These are phyloP conservation scores for Anolis sagrei DNA, from an alignment of 2,113 vertebrate species.

Conservation along the genomic window DNA sequence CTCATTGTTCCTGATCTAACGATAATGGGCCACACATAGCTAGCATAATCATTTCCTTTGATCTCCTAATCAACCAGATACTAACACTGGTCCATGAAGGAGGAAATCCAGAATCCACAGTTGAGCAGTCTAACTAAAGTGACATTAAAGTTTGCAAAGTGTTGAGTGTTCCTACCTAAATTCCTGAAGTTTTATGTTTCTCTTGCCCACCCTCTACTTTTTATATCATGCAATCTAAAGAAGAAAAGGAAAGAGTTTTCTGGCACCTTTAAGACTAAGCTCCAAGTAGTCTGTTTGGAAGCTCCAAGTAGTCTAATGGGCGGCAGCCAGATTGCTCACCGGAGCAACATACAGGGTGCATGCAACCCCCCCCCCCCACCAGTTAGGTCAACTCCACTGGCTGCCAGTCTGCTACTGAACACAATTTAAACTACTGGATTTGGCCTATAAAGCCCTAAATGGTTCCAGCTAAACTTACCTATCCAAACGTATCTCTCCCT, in stretches of 20 bases:
- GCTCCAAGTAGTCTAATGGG: too few species aligned
- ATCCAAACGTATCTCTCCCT: too few species aligned
- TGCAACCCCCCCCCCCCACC: too few species aligned
- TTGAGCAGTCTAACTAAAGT: background rate
- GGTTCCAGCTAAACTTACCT: too few species aligned
- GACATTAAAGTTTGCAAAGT: background rate
- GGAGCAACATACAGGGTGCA: too few species aligned
- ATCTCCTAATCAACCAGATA: background rate
- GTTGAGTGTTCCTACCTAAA: background rate
- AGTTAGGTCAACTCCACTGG: too few species aligned
- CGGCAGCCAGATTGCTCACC: too few species aligned
- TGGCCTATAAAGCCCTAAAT: too few species aligned
- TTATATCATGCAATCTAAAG: background rate
- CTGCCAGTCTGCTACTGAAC: too few species aligned
- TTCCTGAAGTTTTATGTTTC: background rate
- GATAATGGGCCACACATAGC: background rate
- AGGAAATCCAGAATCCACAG: background rate
- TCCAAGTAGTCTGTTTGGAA: too few species aligned
- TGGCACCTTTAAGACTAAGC: background rate
- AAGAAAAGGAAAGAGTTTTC: background rate
- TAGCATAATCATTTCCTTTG: constrained; percentile 12
- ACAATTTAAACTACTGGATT: too few species aligned
- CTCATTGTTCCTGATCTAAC: background rate
- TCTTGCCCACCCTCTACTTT: background rate
- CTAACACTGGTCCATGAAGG: background rate